These are phyloP conservation scores for Planococcus citri DNA, from an alignment of 1,140 invertebrate genomes.

Conservation along the genomic window DNA sequence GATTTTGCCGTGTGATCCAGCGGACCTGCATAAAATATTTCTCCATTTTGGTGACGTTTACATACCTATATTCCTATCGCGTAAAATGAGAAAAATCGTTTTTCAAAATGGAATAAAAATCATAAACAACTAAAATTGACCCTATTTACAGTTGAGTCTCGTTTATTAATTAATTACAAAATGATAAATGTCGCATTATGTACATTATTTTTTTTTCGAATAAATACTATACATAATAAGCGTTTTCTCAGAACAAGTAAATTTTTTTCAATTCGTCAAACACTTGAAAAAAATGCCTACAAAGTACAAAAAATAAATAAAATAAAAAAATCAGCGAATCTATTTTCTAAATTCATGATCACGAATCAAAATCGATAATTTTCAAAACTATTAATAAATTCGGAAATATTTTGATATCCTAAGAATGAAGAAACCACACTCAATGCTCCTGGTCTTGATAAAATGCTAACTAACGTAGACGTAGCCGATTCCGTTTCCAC, in stretches of 20 bases:
- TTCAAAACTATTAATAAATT: neutral
- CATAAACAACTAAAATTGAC: neutral
- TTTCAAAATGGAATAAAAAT: slow-evolving; percentile 34
- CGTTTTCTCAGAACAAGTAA: too few species aligned
- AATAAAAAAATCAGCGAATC: neutral
- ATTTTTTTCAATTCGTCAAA: too few species aligned
- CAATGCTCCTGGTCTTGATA: neutral
- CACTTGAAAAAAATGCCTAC: too few species aligned
- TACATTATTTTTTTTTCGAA: too few species aligned
- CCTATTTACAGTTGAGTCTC: too few species aligned
- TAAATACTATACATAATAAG: too few species aligned
- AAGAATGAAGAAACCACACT: neutral
- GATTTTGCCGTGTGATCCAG: slow-evolving; percentile 60
- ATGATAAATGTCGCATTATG: too few species aligned
- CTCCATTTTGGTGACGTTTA: slow-evolving; percentile 44
- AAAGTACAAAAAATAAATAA: too few species aligned
- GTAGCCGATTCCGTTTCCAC: neutral
- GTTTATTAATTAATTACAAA: too few species aligned
- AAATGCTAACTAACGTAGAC: neutral
- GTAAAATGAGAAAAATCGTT: slow-evolving; percentile 46
- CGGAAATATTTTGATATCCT: neutral
- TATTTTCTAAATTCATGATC: neutral
- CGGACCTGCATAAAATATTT: slow-evolving; percentile 63
- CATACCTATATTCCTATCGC: slow-evolving; percentile 44
- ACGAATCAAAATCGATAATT: neutral